Evolutionary conservation across 1,140 invertebrate species (phyloP), one percentile per base, ranked within the genome.

Genomic region (Brachionus paranguensis): DNA sequence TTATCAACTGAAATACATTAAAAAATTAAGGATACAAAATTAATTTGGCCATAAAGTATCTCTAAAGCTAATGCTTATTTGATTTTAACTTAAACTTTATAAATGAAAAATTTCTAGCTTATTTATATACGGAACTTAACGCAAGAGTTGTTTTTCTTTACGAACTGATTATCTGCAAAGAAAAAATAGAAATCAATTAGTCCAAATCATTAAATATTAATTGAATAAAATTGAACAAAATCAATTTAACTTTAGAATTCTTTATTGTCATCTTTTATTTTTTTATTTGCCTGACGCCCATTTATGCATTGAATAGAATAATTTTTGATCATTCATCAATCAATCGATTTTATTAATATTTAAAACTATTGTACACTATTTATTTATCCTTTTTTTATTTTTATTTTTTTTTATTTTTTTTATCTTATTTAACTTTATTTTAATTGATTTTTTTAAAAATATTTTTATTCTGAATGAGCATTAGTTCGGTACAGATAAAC

Each of bases 71-170:
- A 37, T 37, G 33, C 33, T 37, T 0, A 47, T 47, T 20, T 60
- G n/a, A 20, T 60, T 60, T 60, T 60, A 27, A 24, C 53, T 60
- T 0, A 53, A 53, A n/a, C 3, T 53, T 17, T 53, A 5, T 17
- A 14, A 53, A 37, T 37, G 33, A 37, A 37, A 37, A 37, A 37
- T 0, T 37, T 20, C 2, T 60, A 20, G 53, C 53, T 10, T 60
- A 68, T 68, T 68, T 68, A 68, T 68, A 68, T 68, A 68, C 65
- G 29, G 65, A 33, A 33, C 8, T 68, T 68, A 33, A 68, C 65
- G 65, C 65, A 68, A 68, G 65, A 68, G 14, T 14, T 68, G 8
- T 68, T 68, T 68, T 68, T 33, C 33, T 12, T 1, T 29, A 4
- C 33, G 12, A 33, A n/a, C 0, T n/a, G 12, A 33, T 33, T 41